Conservation (phyloP, 1,140 invertebrate genomes). For the Lerema accius region DNA sequence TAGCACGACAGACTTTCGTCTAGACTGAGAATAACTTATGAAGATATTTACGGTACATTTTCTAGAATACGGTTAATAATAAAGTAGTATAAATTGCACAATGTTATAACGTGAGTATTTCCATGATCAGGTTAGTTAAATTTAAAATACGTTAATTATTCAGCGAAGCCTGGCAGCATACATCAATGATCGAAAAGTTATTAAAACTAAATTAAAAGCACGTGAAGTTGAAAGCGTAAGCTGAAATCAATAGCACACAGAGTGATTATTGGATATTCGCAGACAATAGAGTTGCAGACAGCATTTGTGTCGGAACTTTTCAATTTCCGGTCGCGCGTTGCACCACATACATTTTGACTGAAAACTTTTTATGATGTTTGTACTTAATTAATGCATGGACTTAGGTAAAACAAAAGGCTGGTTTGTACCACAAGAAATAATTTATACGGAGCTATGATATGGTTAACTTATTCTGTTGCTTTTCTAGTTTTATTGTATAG, state of each 20-base stretch:
- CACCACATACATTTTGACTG: constrained; percentile 5
- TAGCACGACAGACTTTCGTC: too few species aligned
- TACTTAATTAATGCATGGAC: neutral
- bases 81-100: too few species aligned
- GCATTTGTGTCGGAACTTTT: constrained; percentile 39
- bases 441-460: too few species aligned
- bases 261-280: constrained; percentile 23
- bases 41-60: too few species aligned
- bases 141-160: too few species aligned
- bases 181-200: neutral
- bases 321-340: constrained; percentile 33
- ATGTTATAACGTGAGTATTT: too few species aligned
- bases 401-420: neutral
- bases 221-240: neutral
- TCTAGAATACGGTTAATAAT: too few species aligned
- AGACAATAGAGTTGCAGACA: constrained; percentile 35
- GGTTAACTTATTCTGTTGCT: too few species aligned
- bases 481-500: too few species aligned
- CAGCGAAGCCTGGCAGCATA: neutral
- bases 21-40: too few species aligned
- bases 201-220: neutral
- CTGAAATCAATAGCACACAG: constrained; percentile 2
- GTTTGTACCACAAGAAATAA: neutral
- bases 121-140: too few species aligned
- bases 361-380: too few species aligned